Evolutionary conservation across 2,888 invertebrate species (phyloP).

Genomic region (Ctenicera cuprea): DNA sequence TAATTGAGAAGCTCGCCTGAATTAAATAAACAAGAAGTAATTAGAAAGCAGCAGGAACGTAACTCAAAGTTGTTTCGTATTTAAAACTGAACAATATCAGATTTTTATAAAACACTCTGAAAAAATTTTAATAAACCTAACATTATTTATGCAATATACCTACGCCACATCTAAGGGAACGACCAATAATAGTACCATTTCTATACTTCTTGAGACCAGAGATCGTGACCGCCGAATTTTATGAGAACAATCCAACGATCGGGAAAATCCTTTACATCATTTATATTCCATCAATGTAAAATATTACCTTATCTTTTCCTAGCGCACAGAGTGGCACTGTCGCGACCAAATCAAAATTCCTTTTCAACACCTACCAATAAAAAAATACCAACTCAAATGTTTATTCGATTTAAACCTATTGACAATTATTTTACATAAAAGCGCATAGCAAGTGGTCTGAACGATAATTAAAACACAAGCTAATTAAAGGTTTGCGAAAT

Average conservation of each 20-base stretch:
- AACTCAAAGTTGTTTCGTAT: conserved; percentile 14
- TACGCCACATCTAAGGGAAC: no score
- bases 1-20: conserved; percentile 7
- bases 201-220: not conserved
- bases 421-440: not conserved
- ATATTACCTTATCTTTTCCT: conserved; percentile 18
- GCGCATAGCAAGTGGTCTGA: not conserved
- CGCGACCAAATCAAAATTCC: not conserved
- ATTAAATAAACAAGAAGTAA: conserved; percentile 19
- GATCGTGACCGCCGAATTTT: not conserved
- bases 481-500: conserved; percentile 35
- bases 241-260: not conserved
- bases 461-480: conserved; percentile 24
- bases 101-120: not conserved
- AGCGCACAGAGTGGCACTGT: not conserved
- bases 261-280: not conserved
- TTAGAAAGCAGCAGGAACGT: conserved; percentile 5
- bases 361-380: conserved; percentile 10
- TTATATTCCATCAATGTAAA: conserved; percentile 23
- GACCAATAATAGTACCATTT: not conserved
- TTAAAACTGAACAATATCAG: not conserved
- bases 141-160: no score
- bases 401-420: not conserved
- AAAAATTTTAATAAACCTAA: not conserved
- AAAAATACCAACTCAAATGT: conserved; percentile 9